Base-by-base conservation (phyloP, 2,888 invertebrate species). In the Pseudococcus viburni region DNA sequence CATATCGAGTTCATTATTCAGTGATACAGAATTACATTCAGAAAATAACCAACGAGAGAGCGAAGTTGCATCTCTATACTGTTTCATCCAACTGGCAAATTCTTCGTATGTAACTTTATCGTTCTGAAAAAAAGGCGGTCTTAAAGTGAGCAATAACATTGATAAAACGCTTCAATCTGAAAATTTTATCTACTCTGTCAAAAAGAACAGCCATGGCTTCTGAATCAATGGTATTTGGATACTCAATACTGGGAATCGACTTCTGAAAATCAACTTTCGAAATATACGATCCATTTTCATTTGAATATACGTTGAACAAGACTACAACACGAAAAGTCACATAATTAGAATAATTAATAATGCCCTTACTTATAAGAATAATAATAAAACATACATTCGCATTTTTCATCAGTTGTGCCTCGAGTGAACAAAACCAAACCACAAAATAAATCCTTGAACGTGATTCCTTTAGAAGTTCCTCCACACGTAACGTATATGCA, bases 381-480 rank as follows among this genome's bases (percentile, higher is more conserved):
- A 26, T 19, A 46, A 11, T 3, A 80, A 26, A 33, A 19, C 73
- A 94, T 94, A 94, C 94, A 93, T 91, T 92, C 92, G 90, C 96
- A 95, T 93, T 96, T 97, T 92, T 98, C 97, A 90, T 97, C 96
- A 90, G 94, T 94, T 85, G 94, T 95, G 88, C 97, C 97, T 91
- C 96, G 95, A 7, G 97, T 97, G 89, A 98, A 93, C 9, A 97
- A 93, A 59, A 97, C 97, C 89, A 98, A 93, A 0, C 97, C 97
- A 91, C 96, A 96, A 48, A 97, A 93, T 42, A 97, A 93, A 91
- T 97, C 97, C 91, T 95, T 95, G 91, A 96, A 95, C 84, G 94
- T 93, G 90, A 98, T 95, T 55, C 97, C 97, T 91, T 96, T 94
- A 89, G 94, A 93, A 88, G 95, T 95, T 80, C 97, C 97, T 33